A percentile compares a stretch with the other conserved stretches of the same genome.
phyloP scores from a whole-genome alignment of 1,140 invertebrate genomes.

The Drosophila micromelanica region DNA sequence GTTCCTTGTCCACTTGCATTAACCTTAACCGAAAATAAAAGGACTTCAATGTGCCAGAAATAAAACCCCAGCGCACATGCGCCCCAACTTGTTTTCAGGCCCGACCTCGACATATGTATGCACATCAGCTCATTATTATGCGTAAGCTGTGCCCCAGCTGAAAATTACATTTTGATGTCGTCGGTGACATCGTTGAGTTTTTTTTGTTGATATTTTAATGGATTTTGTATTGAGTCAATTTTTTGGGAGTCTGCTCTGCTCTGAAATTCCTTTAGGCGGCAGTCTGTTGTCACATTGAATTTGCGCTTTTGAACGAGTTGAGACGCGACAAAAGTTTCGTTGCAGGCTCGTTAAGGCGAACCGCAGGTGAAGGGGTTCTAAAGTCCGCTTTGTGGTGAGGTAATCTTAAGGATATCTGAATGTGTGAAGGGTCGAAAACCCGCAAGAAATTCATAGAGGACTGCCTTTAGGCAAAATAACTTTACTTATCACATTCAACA shows the following conservation, averaged over 20 bases:
- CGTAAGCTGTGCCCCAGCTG: constrained; percentile 65
- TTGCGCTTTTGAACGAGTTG: constrained; percentile 59
- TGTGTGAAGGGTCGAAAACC: constrained; percentile 16
- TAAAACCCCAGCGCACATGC: constrained; percentile 11
- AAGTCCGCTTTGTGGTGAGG: constrained; percentile 13
- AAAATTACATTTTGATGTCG: constrained; percentile 81
- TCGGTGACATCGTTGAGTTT: constrained; percentile 60
- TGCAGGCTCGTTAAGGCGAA: constrained; percentile 33
- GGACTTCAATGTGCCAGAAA: too few relatives aligned
- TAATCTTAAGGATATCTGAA: constrained; percentile 27
- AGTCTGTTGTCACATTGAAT: constrained; percentile 57
- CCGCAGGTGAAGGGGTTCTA: constrained; percentile 43
- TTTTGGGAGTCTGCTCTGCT: constrained; percentile 25
- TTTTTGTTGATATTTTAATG: constrained; percentile 75
- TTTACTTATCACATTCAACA: background rate
- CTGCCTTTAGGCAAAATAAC: background rate
- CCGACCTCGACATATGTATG: background rate
- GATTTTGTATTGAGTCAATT: constrained; percentile 73
- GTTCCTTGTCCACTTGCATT: too few relatives aligned
- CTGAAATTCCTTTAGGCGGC: constrained; percentile 35
- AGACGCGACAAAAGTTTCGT: constrained; percentile 1
- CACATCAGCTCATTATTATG: constrained; percentile 67
- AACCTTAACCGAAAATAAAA: too few relatives aligned
- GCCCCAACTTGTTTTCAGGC: background rate
- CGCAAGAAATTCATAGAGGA: constrained; percentile 20